Evolutionary conservation across 2,797 vertebrate species (phyloP).

Genomic region (Sebastes trivittatus): DNA sequence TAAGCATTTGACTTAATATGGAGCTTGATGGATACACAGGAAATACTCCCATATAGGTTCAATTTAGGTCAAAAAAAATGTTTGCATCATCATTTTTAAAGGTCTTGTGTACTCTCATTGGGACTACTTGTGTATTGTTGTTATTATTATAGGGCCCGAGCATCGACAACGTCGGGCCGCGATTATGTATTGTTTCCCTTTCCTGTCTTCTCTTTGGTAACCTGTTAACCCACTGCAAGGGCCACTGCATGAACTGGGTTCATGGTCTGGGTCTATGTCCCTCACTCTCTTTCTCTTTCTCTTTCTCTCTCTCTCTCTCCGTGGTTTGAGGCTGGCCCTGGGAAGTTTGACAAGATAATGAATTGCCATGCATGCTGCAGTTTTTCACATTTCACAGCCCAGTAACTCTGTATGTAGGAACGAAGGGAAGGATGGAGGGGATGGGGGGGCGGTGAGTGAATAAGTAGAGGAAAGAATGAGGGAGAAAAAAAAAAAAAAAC

Average conservation of each 20-base stretch:
- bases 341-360: slow-evolving; percentile 84
- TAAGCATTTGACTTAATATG: background rate
- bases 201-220: slow-evolving; percentile 20
- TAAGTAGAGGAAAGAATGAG: slow-evolving; percentile 23
- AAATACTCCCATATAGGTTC: background rate
- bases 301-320: background rate
- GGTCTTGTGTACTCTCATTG: too few species aligned
- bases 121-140: too few species aligned
- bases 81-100: background rate
- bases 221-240: slow-evolving; percentile 43
- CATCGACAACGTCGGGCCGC: too few species aligned
- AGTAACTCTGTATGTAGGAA: slow-evolving; percentile 69
- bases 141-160: too few species aligned
- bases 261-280: background rate
- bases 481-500: slow-evolving; percentile 30
- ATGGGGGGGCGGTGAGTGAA: background rate
- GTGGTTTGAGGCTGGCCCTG: slow-evolving; percentile 58
- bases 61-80: background rate
- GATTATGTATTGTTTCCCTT: background rate
- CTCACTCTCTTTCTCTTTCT: background rate
- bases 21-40: background rate
- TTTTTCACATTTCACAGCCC: slow-evolving; percentile 83
- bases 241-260: slow-evolving; percentile 24
- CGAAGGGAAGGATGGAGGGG: slow-evolving; percentile 1
- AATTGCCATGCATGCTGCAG: slow-evolving; percentile 80